Percentiles rank a stretch among this genome's conserved stretches.
phyloP scores from a whole-genome alignment of 2,113 vertebrate genomes.

The Xyrauchen texanus region DNA sequence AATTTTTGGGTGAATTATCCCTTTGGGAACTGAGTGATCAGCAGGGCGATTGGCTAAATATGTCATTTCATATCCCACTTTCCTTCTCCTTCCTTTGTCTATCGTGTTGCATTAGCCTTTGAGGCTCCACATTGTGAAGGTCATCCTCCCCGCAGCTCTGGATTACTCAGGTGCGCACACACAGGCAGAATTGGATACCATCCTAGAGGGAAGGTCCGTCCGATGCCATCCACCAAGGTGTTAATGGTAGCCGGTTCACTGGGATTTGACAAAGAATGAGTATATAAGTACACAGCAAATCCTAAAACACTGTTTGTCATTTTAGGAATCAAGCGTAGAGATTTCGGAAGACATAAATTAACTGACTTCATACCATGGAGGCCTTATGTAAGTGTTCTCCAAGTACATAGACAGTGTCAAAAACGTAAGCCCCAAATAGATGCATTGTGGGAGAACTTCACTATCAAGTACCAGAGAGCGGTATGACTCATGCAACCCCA shows the following conservation, averaged over 20 bases:
- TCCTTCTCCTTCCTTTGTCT: slow-evolving; percentile 29
- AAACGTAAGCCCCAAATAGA: slow-evolving; percentile 30
- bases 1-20: no score
- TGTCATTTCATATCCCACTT: not conserved
- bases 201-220: slow-evolving; percentile 57
- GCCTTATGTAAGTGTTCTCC: slow-evolving; percentile 32
- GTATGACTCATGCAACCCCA: slow-evolving; percentile 50
- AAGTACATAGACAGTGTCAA: slow-evolving; percentile 22
- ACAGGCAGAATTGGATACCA: slow-evolving; percentile 75
- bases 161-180: slow-evolving; percentile 73
- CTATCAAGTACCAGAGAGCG: slow-evolving; percentile 18
- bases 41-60: not conserved
- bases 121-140: slow-evolving; percentile 73
- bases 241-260: slow-evolving; percentile 5
- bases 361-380: not conserved
- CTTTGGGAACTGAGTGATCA: not conserved
- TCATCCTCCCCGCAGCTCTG: slow-evolving; percentile 76
- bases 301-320: not conserved
- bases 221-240: slow-evolving; percentile 40
- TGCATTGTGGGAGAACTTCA: slow-evolving; percentile 35
- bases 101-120: slow-evolving; percentile 57
- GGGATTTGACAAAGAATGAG: not conserved
- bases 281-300: not conserved
- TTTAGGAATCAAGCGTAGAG: not conserved
- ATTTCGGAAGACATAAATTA: not conserved